Evolutionary conservation across 2,113 vertebrate species (phyloP).

Genomic region (Naja naja): DNA sequence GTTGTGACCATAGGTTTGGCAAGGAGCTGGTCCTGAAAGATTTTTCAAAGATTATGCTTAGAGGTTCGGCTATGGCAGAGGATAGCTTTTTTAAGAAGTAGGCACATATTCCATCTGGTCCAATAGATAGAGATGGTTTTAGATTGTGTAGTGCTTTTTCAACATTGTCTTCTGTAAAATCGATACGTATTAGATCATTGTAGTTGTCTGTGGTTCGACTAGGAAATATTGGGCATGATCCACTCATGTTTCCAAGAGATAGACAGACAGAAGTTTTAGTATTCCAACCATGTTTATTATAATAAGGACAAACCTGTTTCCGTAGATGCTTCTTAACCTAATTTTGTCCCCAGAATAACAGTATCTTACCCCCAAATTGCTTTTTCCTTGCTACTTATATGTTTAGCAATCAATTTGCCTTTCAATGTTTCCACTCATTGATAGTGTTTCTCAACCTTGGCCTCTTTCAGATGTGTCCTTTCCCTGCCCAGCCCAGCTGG

Average conservation of each 20-base stretch:
- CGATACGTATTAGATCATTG: too few species aligned
- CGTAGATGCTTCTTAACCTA: background rate
- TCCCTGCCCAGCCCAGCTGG: background rate
- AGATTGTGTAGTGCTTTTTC: too few species aligned
- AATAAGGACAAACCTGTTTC: background rate
- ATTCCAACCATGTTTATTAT: background rate
- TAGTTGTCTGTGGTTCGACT: too few species aligned
- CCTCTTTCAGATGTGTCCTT: background rate
- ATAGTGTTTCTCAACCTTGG: background rate
- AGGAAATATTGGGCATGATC: too few species aligned
- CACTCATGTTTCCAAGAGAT: background rate
- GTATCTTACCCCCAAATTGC: background rate
- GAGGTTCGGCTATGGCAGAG: too few species aligned
- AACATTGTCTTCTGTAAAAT: too few species aligned
- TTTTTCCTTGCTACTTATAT: background rate
- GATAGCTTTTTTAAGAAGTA: too few species aligned
- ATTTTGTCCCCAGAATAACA: background rate
- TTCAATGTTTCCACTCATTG: background rate
- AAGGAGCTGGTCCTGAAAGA: too few species aligned
- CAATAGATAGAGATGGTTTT: too few species aligned
- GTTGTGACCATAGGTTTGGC: too few species aligned
- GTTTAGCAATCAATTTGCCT: background rate
- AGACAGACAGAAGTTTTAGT: background rate
- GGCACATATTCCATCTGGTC: too few species aligned
- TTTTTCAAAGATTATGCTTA: too few species aligned